Base-by-base conservation (phyloP, 2,113 vertebrate genomes). In the Uria aalge region DNA sequence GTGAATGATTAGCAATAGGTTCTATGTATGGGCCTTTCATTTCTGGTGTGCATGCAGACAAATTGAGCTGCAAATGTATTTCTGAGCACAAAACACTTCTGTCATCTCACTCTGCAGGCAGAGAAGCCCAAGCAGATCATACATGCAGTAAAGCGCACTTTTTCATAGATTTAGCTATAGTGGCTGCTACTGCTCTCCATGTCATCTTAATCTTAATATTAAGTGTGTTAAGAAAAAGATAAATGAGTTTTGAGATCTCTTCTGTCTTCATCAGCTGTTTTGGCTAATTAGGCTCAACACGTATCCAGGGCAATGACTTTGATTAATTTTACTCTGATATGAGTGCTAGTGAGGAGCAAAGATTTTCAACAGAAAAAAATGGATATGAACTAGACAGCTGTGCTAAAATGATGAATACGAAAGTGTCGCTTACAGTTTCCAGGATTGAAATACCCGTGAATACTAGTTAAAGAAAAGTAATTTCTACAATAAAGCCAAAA, bases 211-310 rank as follows among this genome's bases (percentile, higher is more conserved):
- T 93, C 88, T 76, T 57, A 64, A 72, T 82, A 40, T 62, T 43
- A 91, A 92, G 79, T 85, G 89, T 15, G 17, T 62, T 74, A 69
- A 56, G 63, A 88, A 92, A 93, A 96, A 95, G 88, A 88, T 62
- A 69, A 90, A 93, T 88, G 36, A 85, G 20, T 66, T 82, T 34
- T 47, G 53, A 92, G 43, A 79, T 79, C n/a, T 72, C 23, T 64
- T 92, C 81, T 95, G 73, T 85, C 87, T 85, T 93, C 74, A 85
- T 87, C 86, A 64, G 77, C 41, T 91, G 80, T 77, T 95, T 87
- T 88, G 84, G 71, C 32, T 96, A 88, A 90, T 95, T 92, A 88
- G 10, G 30, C 69, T 92, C 76, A 85, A 92, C 77, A 60, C 1
- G 2, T 74, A 48, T 76, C 50, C 14, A 53, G 48, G 69, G 67